Evolutionary conservation across 2,113 vertebrate species (phyloP).

Genomic region (Eulemur rufifrons): DNA sequence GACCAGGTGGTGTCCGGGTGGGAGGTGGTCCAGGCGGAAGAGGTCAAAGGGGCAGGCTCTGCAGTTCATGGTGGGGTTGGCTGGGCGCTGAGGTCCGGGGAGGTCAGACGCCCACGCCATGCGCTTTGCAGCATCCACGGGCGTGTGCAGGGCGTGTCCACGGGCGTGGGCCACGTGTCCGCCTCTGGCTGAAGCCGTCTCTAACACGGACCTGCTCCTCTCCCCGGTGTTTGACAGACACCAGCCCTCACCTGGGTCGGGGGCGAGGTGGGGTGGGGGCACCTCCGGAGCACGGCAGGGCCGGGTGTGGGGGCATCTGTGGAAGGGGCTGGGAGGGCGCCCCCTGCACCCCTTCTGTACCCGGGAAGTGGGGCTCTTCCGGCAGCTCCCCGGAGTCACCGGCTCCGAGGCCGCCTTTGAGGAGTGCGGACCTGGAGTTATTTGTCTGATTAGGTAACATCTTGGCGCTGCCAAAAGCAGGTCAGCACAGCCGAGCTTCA

Average conservation of each 20-base stretch:
- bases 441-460: not conserved
- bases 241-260: too few relatives aligned
- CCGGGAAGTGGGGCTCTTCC: not conserved
- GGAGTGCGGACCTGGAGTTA: not conserved
- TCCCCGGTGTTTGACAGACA: not conserved
- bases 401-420: too few relatives aligned
- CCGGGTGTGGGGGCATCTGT: too few relatives aligned
- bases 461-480: not conserved
- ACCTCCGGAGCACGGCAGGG: not conserved
- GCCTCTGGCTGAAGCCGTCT: not conserved
- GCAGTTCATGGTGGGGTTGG: too few relatives aligned
- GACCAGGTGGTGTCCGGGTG: not conserved
- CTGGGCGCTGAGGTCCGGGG: not conserved
- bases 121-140: not conserved
- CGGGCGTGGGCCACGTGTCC: not conserved
- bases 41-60: not conserved
- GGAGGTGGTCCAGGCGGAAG: not conserved
- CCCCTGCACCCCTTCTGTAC: not conserved
- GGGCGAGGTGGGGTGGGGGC: not conserved
- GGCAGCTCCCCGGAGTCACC: rapidly evolving
- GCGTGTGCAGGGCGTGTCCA: not conserved
- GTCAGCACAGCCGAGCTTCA: rapidly evolving
- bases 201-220: not conserved
- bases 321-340: not conserved
- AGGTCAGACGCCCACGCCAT: not conserved